phyloP scores from a whole-genome alignment of 2,797 vertebrate species.

The Huso huso region DNA sequence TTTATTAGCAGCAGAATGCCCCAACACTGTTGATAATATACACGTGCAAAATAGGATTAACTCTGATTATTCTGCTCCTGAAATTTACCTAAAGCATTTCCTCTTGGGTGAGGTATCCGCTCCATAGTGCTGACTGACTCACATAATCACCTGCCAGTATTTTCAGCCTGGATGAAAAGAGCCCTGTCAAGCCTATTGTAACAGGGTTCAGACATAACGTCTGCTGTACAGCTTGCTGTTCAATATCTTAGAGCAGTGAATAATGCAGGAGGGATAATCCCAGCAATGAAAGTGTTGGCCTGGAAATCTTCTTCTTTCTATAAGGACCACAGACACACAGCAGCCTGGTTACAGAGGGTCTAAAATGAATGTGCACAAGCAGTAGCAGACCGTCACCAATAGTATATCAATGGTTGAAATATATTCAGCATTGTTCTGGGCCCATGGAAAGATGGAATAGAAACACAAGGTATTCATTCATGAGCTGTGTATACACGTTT shows the following conservation, averaged over 20 bases:
- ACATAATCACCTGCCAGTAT: conserved; percentile 48
- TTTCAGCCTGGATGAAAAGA: conserved; percentile 37
- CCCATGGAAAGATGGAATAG: not conserved
- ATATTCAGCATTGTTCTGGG: not conserved
- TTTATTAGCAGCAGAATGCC: conserved; percentile 16
- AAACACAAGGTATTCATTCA: not conserved
- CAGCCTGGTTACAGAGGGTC: not conserved
- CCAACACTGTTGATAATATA: conserved; percentile 37
- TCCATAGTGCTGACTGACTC: conserved; percentile 35
- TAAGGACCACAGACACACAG: not conserved
- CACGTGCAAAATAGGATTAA: conserved; percentile 53
- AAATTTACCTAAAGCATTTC: not conserved
- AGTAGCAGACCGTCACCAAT: not conserved
- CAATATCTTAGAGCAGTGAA: conserved; percentile 8
- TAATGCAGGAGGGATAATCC: conserved; percentile 42
- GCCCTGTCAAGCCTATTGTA: conserved; percentile 42
- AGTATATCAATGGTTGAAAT: not conserved
- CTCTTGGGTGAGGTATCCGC: conserved; percentile 36
- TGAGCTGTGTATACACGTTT: not conserved
- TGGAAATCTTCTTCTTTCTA: conserved; percentile 4
- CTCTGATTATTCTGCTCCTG: conserved; percentile 14
- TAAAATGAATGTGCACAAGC: too few relatives aligned
- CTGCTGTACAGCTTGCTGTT: conserved; percentile 42
- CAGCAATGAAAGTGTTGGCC: conserved; percentile 38
- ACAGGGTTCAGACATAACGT: conserved; percentile 40